Conservation (phyloP, 1,140 invertebrate genomes). For the Euura saliciscinereae region DNA sequence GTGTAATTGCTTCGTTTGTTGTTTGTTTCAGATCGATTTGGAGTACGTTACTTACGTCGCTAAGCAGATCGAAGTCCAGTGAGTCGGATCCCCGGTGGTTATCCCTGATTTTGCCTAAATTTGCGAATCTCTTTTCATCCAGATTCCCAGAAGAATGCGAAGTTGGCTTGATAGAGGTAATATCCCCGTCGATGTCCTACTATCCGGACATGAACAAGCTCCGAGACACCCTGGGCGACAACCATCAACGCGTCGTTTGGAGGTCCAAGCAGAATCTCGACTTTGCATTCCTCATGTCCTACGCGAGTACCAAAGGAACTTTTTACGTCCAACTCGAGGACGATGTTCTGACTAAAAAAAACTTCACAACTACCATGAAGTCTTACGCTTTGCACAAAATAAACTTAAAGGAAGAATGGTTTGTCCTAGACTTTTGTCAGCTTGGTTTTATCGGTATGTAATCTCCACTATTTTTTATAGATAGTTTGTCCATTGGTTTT, state of each 20-base stretch:
- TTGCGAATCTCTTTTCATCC: constrained; percentile 11
- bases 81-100: constrained; percentile 49
- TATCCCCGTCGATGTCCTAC: constrained; percentile 83
- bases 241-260: constrained; percentile 89
- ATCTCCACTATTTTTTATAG: constrained; percentile 4
- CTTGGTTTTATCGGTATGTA: constrained; percentile 87
- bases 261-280: constrained; percentile 96
- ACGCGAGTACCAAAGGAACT: constrained; percentile 80
- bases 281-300: constrained; percentile 96
- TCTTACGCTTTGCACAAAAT: constrained; percentile 84
- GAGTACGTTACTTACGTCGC: constrained; percentile 75
- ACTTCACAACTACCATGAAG: constrained; percentile 88
- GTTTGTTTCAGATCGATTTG: constrained; percentile 66
- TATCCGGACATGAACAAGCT: constrained; percentile 88
- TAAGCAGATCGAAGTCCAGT: constrained; percentile 78
- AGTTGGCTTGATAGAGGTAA: constrained; percentile 86
- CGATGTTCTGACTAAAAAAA: constrained; percentile 89
- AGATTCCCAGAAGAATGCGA: constrained; percentile 81
- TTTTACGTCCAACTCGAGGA: constrained; percentile 94
- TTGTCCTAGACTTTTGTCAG: constrained; percentile 93
- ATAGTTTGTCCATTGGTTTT: neutral
- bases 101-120: neutral
- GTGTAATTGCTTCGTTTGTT: constrained; percentile 32
- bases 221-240: constrained; percentile 84
- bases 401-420: constrained; percentile 80